Conservation (phyloP, 2,888 invertebrate genomes). For the Epinotia nisella region DNA sequence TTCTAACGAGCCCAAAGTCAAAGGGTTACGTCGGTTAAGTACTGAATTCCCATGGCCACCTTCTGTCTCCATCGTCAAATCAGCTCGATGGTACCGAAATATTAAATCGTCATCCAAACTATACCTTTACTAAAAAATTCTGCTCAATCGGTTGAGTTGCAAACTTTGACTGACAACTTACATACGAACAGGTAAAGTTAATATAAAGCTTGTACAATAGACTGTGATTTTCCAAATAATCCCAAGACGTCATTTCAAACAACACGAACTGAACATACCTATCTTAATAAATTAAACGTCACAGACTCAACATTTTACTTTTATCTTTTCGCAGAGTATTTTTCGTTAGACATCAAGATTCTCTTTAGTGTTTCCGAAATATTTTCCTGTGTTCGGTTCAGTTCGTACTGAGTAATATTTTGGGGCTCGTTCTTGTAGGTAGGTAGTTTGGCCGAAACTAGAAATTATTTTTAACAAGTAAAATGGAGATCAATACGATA, state of each 20-base stretch:
- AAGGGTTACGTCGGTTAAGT: no score
- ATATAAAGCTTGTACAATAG: no score
- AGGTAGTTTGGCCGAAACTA: background rate
- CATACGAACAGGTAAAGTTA: no score
- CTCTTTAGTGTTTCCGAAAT: background rate
- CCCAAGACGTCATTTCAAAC: background rate
- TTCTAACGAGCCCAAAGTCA: no score
- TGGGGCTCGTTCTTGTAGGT: background rate
- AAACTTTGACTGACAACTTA: no score
- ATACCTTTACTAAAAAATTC: no score
- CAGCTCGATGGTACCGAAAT: no score
- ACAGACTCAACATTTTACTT: slow-evolving; percentile 16
- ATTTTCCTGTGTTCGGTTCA: no score
- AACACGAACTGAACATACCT: background rate
- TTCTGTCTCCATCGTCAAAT: no score
- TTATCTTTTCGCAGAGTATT: background rate
- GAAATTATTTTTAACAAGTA: background rate
- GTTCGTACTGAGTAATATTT: background rate
- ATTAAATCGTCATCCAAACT: no score
- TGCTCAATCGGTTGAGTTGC: no score
- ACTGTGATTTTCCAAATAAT: background rate
- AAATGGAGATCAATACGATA: background rate
- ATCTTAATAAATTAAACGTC: slow-evolving; percentile 23
- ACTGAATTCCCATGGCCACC: no score
- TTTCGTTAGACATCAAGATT: slow-evolving; percentile 1